Evolutionary conservation across 1,140 invertebrate species (phyloP), one percentile per base, ranked within the genome.

Genomic region (Drosophila watanabei): DNA sequence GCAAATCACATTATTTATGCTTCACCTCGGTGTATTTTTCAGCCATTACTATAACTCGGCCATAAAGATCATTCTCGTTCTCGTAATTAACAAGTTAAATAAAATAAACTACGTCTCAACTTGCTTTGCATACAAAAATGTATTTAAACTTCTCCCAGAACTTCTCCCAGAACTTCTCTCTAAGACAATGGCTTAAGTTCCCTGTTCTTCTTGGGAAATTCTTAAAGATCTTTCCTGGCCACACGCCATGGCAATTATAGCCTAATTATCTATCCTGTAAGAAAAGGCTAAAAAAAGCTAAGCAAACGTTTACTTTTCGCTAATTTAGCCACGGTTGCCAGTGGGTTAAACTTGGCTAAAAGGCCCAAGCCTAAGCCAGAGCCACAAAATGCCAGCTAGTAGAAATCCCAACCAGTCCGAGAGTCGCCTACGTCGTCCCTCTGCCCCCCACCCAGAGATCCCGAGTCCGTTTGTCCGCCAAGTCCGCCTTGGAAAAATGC

Each of bases 371-470:
- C 79, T 62, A 83, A 72, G 62, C 84, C 82, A 68, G 85, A 72
- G 62, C 84, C 82, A 68, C 84, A 88, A 86, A 86, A 86, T 88
- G 83, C 83, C 83, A 84, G 78, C 32, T 33, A 39, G 80, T 54
- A 35, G 68, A 78, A 78, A 61, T 60, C 63, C 54, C 81, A 88
- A 88, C 83, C 84, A 86, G 83, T 88, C 83, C 71, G 30, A 73
- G 68, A 73, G 71, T 73, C 71, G 71, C 70, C 70, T n/a, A n/a
- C n/a, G 52, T 35, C 46, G 60, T 49, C 49, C 63, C 33, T 33
- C 63, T 45, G 39, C 7, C 14, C 20, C 4, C 7, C 18, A 5
- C 18, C 45, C 45, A 28, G 0, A 16, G 32, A 16, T 6, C 28
- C 16, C 4, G 30, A 58, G 56, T 43, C 56, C 56, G 39, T 43